Evolutionary conservation across 2,113 vertebrate species (phyloP).

Genomic region (Microcebus murinus): DNA sequence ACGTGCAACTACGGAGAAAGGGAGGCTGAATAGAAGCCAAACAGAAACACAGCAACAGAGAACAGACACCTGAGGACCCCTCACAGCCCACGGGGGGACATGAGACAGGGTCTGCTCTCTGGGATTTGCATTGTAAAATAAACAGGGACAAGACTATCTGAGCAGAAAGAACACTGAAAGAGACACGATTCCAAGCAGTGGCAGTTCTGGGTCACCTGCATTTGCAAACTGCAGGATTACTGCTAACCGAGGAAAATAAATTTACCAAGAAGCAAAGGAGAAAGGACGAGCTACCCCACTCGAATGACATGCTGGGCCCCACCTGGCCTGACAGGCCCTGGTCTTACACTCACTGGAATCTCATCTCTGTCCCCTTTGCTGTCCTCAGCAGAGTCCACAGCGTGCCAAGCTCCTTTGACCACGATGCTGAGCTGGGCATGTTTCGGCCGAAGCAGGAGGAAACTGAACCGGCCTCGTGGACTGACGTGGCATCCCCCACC

Average conservation of each 20-base stretch:
- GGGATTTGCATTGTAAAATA: background rate
- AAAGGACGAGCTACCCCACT: rapidly evolving
- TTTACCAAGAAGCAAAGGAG: background rate
- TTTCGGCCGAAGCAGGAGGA: no score
- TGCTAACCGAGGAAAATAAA: background rate
- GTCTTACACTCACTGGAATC: background rate
- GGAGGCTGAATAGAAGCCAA: rapidly evolving
- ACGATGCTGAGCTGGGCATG: background rate
- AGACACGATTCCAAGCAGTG: background rate
- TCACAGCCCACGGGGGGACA: rapidly evolving
- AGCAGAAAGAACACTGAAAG: background rate
- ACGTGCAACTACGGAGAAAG: rapidly evolving
- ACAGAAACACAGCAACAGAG: background rate
- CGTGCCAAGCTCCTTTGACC: background rate
- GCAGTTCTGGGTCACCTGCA: background rate
- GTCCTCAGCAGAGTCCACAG: background rate
- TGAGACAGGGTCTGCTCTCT: no score
- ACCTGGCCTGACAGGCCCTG: rapidly evolving
- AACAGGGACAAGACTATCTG: background rate
- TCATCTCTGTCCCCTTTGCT: background rate
- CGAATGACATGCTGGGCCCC: rapidly evolving
- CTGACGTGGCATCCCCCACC: background rate
- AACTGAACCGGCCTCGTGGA: background rate
- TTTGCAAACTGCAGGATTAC: no score
- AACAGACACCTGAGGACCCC: background rate